Evolutionary conservation across 2,113 vertebrate genomes (phyloP).

Genomic region (Alouatta palliata): DNA sequence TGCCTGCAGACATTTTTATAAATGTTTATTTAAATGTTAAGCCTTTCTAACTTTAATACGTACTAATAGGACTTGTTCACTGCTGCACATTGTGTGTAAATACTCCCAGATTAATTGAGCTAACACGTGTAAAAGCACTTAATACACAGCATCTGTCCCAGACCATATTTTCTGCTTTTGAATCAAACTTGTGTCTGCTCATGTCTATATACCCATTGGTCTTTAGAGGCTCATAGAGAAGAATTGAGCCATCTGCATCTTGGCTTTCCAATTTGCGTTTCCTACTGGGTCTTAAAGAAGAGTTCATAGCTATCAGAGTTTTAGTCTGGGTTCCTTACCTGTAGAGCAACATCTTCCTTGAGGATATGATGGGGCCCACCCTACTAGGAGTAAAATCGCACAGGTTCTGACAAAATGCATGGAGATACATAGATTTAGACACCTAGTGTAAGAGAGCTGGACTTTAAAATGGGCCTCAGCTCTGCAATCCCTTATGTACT

Average conservation of each 20-base stretch:
- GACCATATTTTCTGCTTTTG: background rate
- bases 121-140: background rate
- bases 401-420: background rate
- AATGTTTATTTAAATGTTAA: background rate
- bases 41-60: background rate
- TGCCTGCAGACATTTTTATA: background rate
- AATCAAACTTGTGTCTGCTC: background rate
- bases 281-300: background rate
- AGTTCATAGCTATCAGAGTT: background rate
- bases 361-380: background rate
- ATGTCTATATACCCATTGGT: background rate
- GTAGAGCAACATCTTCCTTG: background rate
- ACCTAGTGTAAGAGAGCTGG: background rate
- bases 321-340: background rate
- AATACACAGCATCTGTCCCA: background rate
- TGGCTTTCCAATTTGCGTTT: slow-evolving; percentile 12
- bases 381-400: background rate
- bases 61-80: background rate
- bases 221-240: background rate
- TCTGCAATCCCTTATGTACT: background rate
- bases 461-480: background rate
- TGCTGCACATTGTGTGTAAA: background rate
- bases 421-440: background rate
- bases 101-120: background rate
- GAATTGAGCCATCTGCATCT: background rate